These are phyloP conservation scores for Calliopum simillimum DNA, from an alignment of 2,888 invertebrate species.

Conservation along the genomic window DNA sequence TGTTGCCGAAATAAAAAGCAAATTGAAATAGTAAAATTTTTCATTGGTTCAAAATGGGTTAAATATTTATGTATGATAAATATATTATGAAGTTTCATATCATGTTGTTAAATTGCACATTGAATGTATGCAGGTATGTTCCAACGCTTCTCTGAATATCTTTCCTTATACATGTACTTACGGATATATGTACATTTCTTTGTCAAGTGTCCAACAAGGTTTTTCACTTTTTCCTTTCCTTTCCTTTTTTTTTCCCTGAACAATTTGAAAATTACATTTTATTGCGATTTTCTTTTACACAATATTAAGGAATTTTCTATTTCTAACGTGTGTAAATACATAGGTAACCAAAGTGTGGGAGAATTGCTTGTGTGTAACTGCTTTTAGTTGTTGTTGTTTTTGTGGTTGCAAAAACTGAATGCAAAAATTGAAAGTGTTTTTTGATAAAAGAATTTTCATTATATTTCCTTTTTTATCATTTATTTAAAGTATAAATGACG, in stretches of 20 bases:
- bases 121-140: background rate
- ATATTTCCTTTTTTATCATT: too few species aligned
- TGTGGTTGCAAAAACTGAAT: background rate
- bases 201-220: slow-evolving; percentile 7
- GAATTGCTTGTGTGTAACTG: background rate
- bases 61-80: background rate
- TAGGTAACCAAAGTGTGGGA: background rate
- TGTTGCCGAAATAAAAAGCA: too few species aligned
- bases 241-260: background rate
- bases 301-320: background rate
- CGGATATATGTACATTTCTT: background rate
- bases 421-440: too few species aligned
- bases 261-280: slow-evolving; percentile 2
- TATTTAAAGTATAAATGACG: too few species aligned
- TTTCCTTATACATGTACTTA: background rate
- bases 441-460: too few species aligned
- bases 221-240: too few species aligned
- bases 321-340: background rate
- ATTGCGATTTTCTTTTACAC: slow-evolving; percentile 12
- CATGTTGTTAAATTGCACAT: background rate
- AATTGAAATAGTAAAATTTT: background rate
- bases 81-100: background rate
- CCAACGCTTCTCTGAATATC: background rate
- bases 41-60: background rate
- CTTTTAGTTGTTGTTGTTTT: background rate